Base-by-base conservation (phyloP, 2,797 vertebrate genomes). In the Remorina albescens region DNA sequence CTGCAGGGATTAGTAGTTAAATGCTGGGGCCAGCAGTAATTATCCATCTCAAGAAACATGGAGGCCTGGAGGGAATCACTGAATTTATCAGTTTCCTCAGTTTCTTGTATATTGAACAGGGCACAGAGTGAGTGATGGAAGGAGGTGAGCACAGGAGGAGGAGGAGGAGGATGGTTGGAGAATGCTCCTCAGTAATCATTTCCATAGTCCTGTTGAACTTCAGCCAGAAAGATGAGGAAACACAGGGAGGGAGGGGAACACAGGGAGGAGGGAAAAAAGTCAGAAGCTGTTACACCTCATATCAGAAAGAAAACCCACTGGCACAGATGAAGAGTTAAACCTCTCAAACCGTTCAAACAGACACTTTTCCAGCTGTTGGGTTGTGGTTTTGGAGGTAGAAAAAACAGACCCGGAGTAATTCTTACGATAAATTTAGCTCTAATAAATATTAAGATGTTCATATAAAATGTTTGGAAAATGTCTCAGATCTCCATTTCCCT, bases 171-270 rank as follows among this genome's bases (percentile, higher is more conserved):
- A 83, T 39, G 84, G 80, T 64, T 82, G 85, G 74, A 81, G 88
- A 85, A 86, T 80, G 86, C 63, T 91, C 88, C 88, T 95, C 93
- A 95, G 91, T 95, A 95, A 87, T 95, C 94, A 93, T 95, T 95
- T 89, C 94, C 85, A 93, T 95, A 95, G 86, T 95, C 94, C 89
- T 91, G 92, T 90, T 93, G 93, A 90, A 83, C 95, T 95, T 93
- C 63, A 90, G 70, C 79, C 74, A 86, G 72, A 87, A 85, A 73
- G 55, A 91, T 54, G 57, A 68, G 71, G 61, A 86, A 71, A 90
- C 41, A 81, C 68, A 90, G 37, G 71, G 80, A 68, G 53, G 76
- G 80, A 68, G 53, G 76, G 74, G 68, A 47, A 57, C 2, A 72
- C 21, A 39, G 46, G 56, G 60, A 81, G 51, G 53, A 50, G 36